Base-by-base conservation (phyloP, 2,113 vertebrate species). In the Ciconia maguari region DNA sequence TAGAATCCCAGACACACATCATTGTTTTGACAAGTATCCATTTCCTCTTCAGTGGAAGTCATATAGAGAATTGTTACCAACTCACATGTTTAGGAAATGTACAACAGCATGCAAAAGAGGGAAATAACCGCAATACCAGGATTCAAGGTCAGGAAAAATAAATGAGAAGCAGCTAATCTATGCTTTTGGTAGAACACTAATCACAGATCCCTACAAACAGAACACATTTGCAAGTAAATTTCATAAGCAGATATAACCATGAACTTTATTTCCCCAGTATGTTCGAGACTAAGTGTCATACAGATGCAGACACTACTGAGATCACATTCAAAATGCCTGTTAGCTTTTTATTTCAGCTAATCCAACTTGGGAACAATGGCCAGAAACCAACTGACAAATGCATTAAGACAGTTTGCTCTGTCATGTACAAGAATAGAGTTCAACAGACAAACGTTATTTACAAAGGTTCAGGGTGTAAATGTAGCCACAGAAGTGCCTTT, bases 1-100 rank as follows among this genome's bases (percentile, higher is more conserved):
- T 82, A 49, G 57, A 83, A 94, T 79, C 57, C 44, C 77, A 91
- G 54, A 27, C 7, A 2, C 21, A 36, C 55, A 54, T 81, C 18
- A 83, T 83, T 95, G 66, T 91, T 95, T 82, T 84, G 81, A 94
- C 75, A 93, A 95, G 89, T 55, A 93, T 38, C 49, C n/a, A 80
- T 83, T 96, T 97, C 96, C 94, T 91, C 62, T 61, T 65, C 65
- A 84, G 64, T 88, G 93, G 92, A 95, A 96, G 60, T 87, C 90
- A 89, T 87, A 94, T 1, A 84, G 26, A 91, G 58, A 83, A 87
- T 88, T 92, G 95, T 89, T 89, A 76, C 62, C 16, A 34, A 72
- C 60, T 83, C 16, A 15, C 51, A 75, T 1, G 32, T 57, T 62
- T 81, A 94, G 94, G 93, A 97, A 94, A 68, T n/a, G 71, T 86